Base-by-base conservation (phyloP, 1,140 invertebrate genomes). In the Coenobita brevimanus region DNA sequence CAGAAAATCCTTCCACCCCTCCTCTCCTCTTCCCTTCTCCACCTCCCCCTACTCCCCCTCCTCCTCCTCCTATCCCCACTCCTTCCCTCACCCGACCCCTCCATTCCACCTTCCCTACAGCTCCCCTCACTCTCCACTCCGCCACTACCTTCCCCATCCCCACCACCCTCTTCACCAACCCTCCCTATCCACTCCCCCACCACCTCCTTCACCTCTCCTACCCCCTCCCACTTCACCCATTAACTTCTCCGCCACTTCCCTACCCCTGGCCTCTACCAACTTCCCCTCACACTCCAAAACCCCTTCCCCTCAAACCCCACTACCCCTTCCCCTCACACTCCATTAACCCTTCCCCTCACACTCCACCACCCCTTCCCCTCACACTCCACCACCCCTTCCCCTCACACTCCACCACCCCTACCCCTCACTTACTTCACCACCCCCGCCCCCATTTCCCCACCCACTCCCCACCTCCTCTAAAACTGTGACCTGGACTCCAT, bases 261-360 rank as follows among this genome's bases (percentile, higher is more conserved):
- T 38, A 8, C 33, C 33, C 38, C 33, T 38, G 30, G 8, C 33
- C 10, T 73, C 30, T 33, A 30, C 69, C 36, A 15, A 30, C 69
- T 73, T 33, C 36, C 69, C 36, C 69, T 73, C 69, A 46, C 75
- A 46, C 75, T 80, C 78, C 27, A 21, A 57, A 43, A 27, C 78
- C 60, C 78, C 30, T 50, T 80, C 78, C 60, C 78, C 27, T 46
- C 54, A 43, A 57, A 43, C 30, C 78, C 60, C 78, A 57, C 78
- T 80, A 43, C 60, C 78, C 60, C 78, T 80, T 27, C 30, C 46
- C 60, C 50, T 80, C 78, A 57, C 78, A 27, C 78, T 80, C 78
- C 30, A n/a, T 21, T 57, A 41, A 57, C 46, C 60, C 78, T 57
- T 50, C 17, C 46, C 17, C 46, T 50, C 46, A 8, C 46, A 8